A percentile compares a stretch with the other conserved stretches of the same genome.
Evolutionary conservation across 2,888 invertebrate genomes (phyloP).

Genomic region (Spisula solida): DNA sequence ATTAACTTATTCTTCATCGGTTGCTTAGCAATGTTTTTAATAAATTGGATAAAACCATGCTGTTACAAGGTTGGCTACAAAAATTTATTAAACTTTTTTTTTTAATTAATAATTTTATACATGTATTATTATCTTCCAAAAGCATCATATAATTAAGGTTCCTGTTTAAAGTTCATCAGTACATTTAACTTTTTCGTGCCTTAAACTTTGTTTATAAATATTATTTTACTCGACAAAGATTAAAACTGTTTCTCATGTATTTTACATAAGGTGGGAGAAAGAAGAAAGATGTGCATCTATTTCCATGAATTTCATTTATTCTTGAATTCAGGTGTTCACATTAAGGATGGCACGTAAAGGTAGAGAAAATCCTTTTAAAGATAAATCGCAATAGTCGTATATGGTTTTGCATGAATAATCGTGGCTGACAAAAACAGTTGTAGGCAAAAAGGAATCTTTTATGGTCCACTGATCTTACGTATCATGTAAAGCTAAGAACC

Average conservation of each 20-base stretch:
- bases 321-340: slow-evolving; percentile 35
- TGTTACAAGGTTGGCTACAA: slow-evolving; percentile 33
- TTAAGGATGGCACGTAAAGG: slow-evolving; percentile 20
- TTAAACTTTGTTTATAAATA: too few species aligned
- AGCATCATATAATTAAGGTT: too few species aligned
- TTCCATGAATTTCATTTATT: slow-evolving; percentile 45
- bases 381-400: slow-evolving; percentile 43
- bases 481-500: slow-evolving; percentile 65
- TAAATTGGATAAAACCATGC: neutral
- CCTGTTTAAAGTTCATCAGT: too few species aligned
- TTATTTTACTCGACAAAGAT: neutral
- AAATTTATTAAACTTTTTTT: slow-evolving; percentile 41
- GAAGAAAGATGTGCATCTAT: neutral
- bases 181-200: neutral
- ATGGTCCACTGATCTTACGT: slow-evolving; percentile 51
- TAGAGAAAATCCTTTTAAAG: slow-evolving; percentile 36
- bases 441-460: slow-evolving; percentile 46
- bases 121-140: slow-evolving; percentile 2
- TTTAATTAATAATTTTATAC: slow-evolving; percentile 27
- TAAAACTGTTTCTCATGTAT: neutral
- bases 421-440: slow-evolving; percentile 47
- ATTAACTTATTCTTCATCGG: slow-evolving; percentile 5
- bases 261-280: neutral
- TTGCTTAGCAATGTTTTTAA: slow-evolving; percentile 35
- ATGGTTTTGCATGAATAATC: slow-evolving; percentile 41